Evolutionary conservation across 2,113 vertebrate genomes (phyloP).

Genomic region (Alexandromys fortis): DNA sequence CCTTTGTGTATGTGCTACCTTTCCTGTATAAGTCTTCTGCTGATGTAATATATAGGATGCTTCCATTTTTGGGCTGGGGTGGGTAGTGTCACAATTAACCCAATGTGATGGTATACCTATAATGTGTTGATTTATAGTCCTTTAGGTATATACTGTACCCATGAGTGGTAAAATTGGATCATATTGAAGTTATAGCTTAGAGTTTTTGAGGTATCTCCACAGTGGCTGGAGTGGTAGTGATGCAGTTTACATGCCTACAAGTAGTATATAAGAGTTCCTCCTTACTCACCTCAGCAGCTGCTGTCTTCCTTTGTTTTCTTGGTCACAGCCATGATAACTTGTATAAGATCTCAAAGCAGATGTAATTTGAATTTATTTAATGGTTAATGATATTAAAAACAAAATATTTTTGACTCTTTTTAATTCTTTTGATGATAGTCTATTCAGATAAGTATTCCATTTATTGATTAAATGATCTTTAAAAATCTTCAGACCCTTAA

Average conservation of each 20-base stretch:
- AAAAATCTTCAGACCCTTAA: background rate
- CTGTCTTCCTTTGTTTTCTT: background rate
- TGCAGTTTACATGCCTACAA: background rate
- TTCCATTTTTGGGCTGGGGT: background rate
- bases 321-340: background rate
- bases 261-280: background rate
- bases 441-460: background rate
- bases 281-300: background rate
- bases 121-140: background rate
- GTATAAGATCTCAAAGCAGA: background rate
- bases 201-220: background rate
- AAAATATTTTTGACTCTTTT: background rate
- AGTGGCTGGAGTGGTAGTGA: background rate
- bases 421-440: background rate
- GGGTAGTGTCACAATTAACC: background rate
- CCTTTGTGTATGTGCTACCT: background rate
- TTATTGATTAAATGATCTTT: background rate
- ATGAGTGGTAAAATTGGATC: background rate
- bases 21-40: background rate
- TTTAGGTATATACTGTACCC: background rate
- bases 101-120: background rate
- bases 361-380: background rate
- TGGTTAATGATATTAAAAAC: background rate
- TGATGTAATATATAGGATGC: too few relatives aligned
- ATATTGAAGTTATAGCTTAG: background rate